A percentile compares a stretch with the other conserved stretches of the same genome.
Conservation (phyloP, 2,113 vertebrate species). For the Machaerirhynchus nigripectus region DNA sequence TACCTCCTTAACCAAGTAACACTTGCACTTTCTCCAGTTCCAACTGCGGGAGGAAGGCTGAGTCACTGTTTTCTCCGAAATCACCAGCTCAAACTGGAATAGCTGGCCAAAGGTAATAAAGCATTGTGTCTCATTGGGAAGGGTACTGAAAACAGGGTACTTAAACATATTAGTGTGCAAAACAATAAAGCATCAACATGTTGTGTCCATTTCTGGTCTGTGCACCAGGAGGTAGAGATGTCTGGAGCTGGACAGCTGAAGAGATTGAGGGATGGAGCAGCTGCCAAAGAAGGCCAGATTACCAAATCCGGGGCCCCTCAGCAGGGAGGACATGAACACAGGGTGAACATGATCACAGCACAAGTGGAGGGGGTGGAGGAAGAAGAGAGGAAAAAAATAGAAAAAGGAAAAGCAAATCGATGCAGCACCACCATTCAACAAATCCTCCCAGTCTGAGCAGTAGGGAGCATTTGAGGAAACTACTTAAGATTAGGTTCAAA, state of each 20-base stretch:
- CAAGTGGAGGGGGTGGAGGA: not conserved
- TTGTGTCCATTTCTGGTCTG: not conserved
- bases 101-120: not conserved
- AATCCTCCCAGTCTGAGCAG: not conserved
- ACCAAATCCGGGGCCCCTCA: not conserved
- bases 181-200: not conserved
- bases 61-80: constrained; percentile 19
- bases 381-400: not conserved
- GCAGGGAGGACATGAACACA: not conserved
- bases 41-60: not conserved
- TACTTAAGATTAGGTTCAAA: not conserved
- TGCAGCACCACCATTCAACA: not conserved
- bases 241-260: not conserved
- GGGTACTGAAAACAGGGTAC: not conserved
- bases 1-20: not conserved
- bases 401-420: not conserved
- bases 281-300: not conserved
- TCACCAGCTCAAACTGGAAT: not conserved
- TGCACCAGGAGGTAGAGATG: not conserved
- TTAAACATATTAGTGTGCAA: not conserved
- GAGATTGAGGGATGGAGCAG: not conserved
- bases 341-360: not conserved
- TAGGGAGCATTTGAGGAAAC: not conserved
- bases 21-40: not conserved
- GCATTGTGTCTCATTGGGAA: not conserved